phyloP scores from a whole-genome alignment of 2,113 vertebrate species.

The Formicarius rufipectus region DNA sequence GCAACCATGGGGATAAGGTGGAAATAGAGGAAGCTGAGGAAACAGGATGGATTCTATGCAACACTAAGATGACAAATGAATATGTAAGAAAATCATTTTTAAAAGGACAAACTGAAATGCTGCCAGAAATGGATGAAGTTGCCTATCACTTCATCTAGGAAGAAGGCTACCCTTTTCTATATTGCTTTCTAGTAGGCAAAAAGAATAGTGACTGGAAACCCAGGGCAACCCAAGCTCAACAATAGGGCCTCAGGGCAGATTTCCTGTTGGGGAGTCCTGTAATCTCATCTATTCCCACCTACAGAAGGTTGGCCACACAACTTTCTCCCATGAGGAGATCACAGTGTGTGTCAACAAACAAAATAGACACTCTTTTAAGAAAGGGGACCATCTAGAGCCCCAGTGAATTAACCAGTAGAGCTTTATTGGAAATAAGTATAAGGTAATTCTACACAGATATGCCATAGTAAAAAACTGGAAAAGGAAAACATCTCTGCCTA shows the following conservation, averaged over 20 bases:
- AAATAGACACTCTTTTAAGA: neutral
- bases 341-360: neutral
- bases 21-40: neutral
- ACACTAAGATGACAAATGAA: neutral
- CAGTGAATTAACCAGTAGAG: neutral
- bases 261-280: neutral
- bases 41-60: neutral
- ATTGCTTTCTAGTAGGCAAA: neutral
- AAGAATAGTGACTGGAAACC: neutral
- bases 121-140: neutral
- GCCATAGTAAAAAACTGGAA: neutral
- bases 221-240: neutral
- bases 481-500: neutral
- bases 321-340: neutral
- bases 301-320: neutral
- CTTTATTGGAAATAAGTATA: rapidly evolving
- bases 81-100: neutral
- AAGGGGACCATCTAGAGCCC: neutral
- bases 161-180: neutral
- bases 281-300: neutral
- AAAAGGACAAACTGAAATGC: neutral
- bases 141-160: neutral
- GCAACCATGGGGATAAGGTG: neutral
- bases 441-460: neutral
- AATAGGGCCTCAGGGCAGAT: neutral